Conservation (phyloP, 2,888 invertebrate genomes). For the Caenorhabditis becei region DNA sequence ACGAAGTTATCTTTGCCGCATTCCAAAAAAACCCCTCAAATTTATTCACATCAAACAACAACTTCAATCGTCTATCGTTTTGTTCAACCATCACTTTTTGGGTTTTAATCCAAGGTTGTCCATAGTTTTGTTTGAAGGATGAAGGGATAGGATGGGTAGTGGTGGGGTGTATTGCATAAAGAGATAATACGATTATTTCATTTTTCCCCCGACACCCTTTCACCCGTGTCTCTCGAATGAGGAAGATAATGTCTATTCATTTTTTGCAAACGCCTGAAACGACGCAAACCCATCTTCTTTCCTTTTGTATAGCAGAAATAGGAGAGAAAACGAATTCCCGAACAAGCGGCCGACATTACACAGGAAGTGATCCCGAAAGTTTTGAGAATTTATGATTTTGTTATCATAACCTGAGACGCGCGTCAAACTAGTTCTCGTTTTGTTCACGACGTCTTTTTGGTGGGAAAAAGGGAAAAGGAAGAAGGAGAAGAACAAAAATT, state of each 20-base stretch:
- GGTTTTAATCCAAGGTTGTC: slow-evolving; percentile 12
- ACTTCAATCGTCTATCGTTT: background rate
- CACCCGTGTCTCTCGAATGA: background rate
- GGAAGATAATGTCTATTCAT: background rate
- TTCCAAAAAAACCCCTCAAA: slow-evolving; percentile 14
- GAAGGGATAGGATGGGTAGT: background rate
- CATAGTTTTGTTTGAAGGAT: background rate
- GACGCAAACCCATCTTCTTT: no score
- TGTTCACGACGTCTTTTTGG: slow-evolving; percentile 4
- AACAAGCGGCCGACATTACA: slow-evolving; percentile 1
- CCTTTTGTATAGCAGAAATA: no score
- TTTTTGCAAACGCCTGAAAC: background rate
- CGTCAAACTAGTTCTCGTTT: slow-evolving; percentile 40
- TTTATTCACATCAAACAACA: slow-evolving; percentile 45
- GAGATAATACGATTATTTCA: slow-evolving; percentile 48
- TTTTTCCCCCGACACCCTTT: slow-evolving; percentile 26
- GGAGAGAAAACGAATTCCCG: background rate
- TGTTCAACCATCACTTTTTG: slow-evolving; percentile 1
- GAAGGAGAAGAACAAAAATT: slow-evolving; percentile 13
- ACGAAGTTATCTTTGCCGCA: slow-evolving; percentile 45
- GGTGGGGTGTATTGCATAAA: background rate
- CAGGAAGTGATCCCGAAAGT: slow-evolving; percentile 2
- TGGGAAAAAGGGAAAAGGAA: no score
- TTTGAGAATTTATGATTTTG: slow-evolving; percentile 33
- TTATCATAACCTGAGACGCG: slow-evolving; percentile 44